These are phyloP conservation scores for Coptotermes formosanus DNA, from an alignment of 1,140 invertebrate genomes.

Conservation along the genomic window DNA sequence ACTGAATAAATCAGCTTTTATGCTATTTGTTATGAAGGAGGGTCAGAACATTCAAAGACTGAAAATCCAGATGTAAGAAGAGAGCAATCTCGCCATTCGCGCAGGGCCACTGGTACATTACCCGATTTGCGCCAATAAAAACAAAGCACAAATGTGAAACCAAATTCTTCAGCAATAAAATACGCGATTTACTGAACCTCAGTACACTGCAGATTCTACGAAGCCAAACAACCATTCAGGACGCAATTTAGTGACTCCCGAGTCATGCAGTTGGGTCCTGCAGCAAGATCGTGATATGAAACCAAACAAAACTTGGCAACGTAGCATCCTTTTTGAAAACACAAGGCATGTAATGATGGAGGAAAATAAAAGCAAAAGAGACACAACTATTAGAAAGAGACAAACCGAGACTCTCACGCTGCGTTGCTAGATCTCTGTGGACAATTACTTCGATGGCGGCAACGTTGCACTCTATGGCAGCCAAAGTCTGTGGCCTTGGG, in stretches of 20 bases:
- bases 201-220: not conserved
- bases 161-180: too few relatives aligned
- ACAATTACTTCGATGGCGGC: not conserved
- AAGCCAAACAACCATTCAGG: not conserved
- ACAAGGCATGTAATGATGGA: not conserved
- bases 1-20: too few relatives aligned
- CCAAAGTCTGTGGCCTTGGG: conserved; percentile 16
- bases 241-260: not conserved
- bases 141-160: too few relatives aligned
- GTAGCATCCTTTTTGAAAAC: not conserved
- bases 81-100: too few relatives aligned
- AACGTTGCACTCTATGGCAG: not conserved
- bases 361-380: not conserved
- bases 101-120: too few relatives aligned
- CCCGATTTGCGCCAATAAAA: too few relatives aligned
- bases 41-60: too few relatives aligned
- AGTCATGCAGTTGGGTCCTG: not conserved
- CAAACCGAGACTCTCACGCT: not conserved
- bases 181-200: too few relatives aligned
- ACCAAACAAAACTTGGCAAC: not conserved
- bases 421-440: not conserved
- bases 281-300: not conserved
- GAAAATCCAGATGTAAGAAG: too few relatives aligned
- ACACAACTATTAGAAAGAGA: not conserved
- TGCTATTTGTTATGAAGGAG: too few relatives aligned